Conservation (phyloP, 2,797 vertebrate species). For the Saxicola maurus region DNA sequence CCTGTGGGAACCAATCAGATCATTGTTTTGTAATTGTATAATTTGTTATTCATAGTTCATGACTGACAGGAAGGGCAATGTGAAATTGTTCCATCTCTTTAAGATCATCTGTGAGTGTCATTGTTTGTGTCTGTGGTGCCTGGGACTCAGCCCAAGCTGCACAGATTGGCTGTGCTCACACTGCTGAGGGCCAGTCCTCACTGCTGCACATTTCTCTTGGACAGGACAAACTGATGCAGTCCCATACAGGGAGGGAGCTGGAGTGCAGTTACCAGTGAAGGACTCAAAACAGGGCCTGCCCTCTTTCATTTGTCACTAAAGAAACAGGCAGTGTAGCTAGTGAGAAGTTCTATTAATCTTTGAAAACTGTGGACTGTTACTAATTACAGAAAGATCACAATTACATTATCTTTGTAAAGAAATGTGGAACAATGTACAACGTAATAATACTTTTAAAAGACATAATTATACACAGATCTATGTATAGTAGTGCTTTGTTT, state of each 20-base stretch:
- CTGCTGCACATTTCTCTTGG: neutral
- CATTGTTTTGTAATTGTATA: neutral
- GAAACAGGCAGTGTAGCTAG: neutral
- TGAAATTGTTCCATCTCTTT: neutral
- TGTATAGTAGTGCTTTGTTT: neutral
- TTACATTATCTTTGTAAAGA: neutral
- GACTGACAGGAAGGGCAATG: neutral
- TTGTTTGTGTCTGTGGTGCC: neutral
- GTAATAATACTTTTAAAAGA: neutral
- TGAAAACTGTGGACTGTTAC: neutral
- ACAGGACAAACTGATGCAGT: neutral
- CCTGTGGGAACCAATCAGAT: neutral
- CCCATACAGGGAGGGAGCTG: neutral
- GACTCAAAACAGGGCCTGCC: neutral
- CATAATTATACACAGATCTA: neutral
- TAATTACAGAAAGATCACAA: neutral
- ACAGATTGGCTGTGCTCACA: neutral
- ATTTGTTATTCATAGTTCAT: constrained; percentile 23
- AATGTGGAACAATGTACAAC: neutral
- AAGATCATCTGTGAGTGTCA: neutral
- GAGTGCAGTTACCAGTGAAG: neutral
- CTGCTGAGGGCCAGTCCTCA: neutral
- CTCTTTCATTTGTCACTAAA: neutral
- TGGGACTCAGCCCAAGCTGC: neutral
- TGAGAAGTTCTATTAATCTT: neutral